Percentiles rank a stretch among this genome's conserved stretches.
These are phyloP conservation scores for Hypena proboscidalis DNA, from an alignment of 2,888 invertebrate species.

Conservation along the genomic window DNA sequence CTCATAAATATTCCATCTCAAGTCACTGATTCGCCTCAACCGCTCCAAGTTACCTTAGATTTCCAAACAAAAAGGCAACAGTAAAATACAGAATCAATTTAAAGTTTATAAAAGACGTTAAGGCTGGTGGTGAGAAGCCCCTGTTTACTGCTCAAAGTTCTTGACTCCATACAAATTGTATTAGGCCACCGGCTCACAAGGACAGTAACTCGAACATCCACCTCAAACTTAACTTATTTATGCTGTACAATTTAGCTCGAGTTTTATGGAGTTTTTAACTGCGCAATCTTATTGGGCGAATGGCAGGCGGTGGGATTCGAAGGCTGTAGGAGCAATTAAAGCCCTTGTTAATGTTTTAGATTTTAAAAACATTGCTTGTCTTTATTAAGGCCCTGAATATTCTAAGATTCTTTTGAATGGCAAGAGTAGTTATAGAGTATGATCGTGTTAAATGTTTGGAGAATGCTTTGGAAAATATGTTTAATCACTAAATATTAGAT, in stretches of 20 bases:
- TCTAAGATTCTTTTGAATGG: too few species aligned
- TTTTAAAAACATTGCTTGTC: neutral
- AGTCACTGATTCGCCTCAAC: slow-evolving; percentile 14
- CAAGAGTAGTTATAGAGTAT: too few species aligned
- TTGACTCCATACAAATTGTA: slow-evolving; percentile 47
- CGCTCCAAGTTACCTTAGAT: slow-evolving; percentile 22
- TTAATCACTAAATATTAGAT: too few species aligned
- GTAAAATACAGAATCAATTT: slow-evolving; percentile 47
- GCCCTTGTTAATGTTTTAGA: slow-evolving; percentile 12
- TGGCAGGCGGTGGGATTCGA: slow-evolving; percentile 13
- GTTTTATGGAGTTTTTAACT: slow-evolving; percentile 40
- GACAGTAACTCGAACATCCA: slow-evolving; percentile 30
- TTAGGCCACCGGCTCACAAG: slow-evolving; percentile 40
- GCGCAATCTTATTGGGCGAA: slow-evolving; percentile 21
- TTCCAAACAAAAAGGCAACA: slow-evolving; percentile 31
- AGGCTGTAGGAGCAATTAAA: slow-evolving; percentile 12
- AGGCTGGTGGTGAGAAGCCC: slow-evolving; percentile 32
- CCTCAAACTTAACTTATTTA: slow-evolving; percentile 47
- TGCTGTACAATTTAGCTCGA: slow-evolving; percentile 43
- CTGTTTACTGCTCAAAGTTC: slow-evolving; percentile 45
- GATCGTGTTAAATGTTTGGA: too few species aligned
- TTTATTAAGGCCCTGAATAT: too few species aligned
- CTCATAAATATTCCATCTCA: neutral
- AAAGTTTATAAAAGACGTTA: slow-evolving; percentile 43
- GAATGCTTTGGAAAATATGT: too few species aligned